Evolutionary conservation across 1,140 invertebrate genomes (phyloP), one percentile per base, ranked within the genome.

Genomic region (Atta texana): DNA sequence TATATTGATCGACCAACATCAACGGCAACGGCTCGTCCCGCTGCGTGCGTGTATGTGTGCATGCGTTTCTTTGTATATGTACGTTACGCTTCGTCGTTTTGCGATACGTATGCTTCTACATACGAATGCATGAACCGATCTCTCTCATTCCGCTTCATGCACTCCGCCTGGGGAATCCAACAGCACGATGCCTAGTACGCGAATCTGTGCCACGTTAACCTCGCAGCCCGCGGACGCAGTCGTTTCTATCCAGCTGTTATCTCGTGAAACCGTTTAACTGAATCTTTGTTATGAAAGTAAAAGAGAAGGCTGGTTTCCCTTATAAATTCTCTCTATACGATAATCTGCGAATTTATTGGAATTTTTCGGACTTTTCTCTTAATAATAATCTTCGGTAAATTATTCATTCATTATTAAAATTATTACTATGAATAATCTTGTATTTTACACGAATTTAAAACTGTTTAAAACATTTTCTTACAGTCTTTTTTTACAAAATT

Each of bases 1-100:
- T 28, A 81, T 90, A 90, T 90, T 90, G 89, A 90, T 90, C 89
- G 89, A 74, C 89, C 74, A 89, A 90, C 86, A 90, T 76, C 71
- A 85, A 53, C 86, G 77, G 59, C 51, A 53, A 55, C 59, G 59
- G 68, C 69, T 87, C 55, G 80, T 63, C 76, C 69, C 31, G 69
- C 34, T 28, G 75, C 34, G 14, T 28, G 14, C 44, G 18, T 87
- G 31, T 51, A 61, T 34, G 16, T 34, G 34, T 5, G 61, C 44
- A 63, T 34, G 31, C 59, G 44, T 68, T 81, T 57, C 77, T 81
- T 81, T 55, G 44, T 61, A 8, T 64, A 53, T 18, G 34, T 21
- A 28, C 49, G 77, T 75, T 80, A 78, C 71, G 88, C 85, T 86
- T 69, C 74, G 75, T 57, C 74, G 57, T 81, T 24, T 51, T 55